Base-by-base conservation (phyloP, 2,888 invertebrate genomes). In the Ochropleura leucogaster region DNA sequence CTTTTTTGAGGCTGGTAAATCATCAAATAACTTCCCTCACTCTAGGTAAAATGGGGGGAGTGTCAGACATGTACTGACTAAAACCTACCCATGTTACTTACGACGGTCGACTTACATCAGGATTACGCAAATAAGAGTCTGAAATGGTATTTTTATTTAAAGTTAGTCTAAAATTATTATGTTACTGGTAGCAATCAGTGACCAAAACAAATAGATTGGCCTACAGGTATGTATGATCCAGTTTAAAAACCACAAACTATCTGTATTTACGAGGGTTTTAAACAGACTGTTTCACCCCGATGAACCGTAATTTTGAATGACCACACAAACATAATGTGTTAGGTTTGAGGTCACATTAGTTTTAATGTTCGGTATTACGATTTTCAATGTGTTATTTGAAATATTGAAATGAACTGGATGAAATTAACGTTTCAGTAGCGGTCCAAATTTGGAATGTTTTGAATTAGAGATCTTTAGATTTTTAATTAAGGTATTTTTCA, bases 181-280 rank as follows among this genome's bases (percentile, higher is more conserved):
- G 4, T n/a, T 18, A 42, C n/a, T 53, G n/a, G 18, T 49, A 44
- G 0, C 12, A 10, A 65, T 20, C 10, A 55, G 20, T 14, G 7
- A 53, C 42, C 12, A 14, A 64, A 60, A 51, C 20, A 51, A 68
- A 68, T 75, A 67, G 59, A 55, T 70, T 30, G 57, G 3, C 16
- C 16, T 67, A 42, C 51, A 71, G 18, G 40, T n/a, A 42, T 59
- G 44, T 59, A 10, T 51, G 51, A 76, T 30, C 42, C 57, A 12
- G 64, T 65, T 55, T 51, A 40, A 59, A 67, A 68, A 68, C 81
- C 76, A 10, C 80, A 71, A 79, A 80, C 63, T 53, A 18, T 62
- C 60, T 3, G 59, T 70, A 80, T 80, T 71, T 81, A 81, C 66
- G 65, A 81, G 70, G 80, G 77, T 57, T 47, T 63, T 63, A 18